Evolutionary conservation across 2,888 invertebrate species (phyloP).

Genomic region (Cerastis rubricosa): DNA sequence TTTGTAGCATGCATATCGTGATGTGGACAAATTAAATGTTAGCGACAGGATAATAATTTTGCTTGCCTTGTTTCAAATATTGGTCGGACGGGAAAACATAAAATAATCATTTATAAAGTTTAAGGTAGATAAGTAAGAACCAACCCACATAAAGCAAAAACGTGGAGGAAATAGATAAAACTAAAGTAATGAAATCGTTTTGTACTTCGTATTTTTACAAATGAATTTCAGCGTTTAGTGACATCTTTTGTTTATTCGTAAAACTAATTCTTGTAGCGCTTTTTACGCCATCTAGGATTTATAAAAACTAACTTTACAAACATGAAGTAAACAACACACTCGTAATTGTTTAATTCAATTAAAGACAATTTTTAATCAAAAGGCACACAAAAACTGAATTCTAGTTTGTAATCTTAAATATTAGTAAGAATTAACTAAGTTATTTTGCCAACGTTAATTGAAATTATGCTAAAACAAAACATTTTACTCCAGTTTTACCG

Average conservation of each 20-base stretch:
- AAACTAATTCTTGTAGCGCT: not conserved
- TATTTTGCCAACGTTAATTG: not conserved
- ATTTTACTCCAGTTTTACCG: conserved; percentile 22
- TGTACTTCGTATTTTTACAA: not conserved
- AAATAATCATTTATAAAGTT: not conserved
- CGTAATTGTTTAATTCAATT: not conserved
- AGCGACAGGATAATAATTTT: conserved; percentile 8
- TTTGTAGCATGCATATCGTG: conserved; percentile 17
- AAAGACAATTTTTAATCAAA: not conserved
- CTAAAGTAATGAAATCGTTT: too few relatives aligned
- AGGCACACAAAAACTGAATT: not conserved
- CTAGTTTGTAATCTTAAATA: not conserved
- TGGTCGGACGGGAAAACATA: not conserved
- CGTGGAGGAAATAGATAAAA: too few relatives aligned
- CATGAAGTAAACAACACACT: not conserved
- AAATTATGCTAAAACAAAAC: conserved; percentile 9
- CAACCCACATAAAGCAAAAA: too few relatives aligned
- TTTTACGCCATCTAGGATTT: conserved; percentile 27
- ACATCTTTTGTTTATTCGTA: conserved; percentile 21
- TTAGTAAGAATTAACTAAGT: not conserved
- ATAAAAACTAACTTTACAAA: not conserved
- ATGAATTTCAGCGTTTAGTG: not conserved
- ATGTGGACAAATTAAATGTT: conserved; percentile 11
- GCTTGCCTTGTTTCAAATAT: not conserved
- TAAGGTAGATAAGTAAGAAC: not conserved